Evolutionary conservation across 23 tunicate species (phyloP).

Genomic region (Aplidium turbinatum): DNA sequence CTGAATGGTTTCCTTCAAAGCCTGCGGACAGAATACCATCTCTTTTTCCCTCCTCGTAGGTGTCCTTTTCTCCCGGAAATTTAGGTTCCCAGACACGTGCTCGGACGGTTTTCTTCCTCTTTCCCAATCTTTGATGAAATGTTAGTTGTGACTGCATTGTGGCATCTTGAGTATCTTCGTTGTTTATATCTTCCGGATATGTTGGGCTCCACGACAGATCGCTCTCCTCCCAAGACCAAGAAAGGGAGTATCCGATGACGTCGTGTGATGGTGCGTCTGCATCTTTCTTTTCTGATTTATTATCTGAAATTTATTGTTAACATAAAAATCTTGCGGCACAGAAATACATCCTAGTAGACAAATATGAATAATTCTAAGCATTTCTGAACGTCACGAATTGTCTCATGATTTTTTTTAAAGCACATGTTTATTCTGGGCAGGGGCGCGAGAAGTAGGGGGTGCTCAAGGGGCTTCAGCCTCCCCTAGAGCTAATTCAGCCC

Average conservation of each 20-base stretch:
- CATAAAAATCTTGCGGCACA: neutral
- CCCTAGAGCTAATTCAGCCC: no score
- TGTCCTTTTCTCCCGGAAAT: slow-evolving; percentile 47
- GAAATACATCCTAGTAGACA: no score
- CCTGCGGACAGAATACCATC: no score
- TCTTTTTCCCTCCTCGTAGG: no score
- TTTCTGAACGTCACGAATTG: no score
- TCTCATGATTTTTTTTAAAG: no score
- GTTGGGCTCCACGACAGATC: slow-evolving; percentile 9
- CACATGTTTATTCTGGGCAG: no score
- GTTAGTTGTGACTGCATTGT: neutral
- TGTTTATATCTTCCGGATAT: neutral
- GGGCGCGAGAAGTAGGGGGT: no score
- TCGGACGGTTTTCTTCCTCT: slow-evolving; percentile 4
- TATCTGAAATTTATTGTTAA: neutral
- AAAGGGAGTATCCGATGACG: slow-evolving; percentile 43
- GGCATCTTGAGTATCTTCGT: neutral
- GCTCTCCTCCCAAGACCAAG: slow-evolving; percentile 45
- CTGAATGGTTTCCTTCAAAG: no score
- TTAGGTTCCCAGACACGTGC: slow-evolving; percentile 46
- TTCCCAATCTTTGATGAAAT: neutral
- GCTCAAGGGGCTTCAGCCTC: no score
- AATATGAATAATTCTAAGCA: no score
- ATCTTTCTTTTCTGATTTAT: neutral
- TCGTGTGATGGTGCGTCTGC: neutral